Evolutionary conservation across 92 coral and sea anemone genomes (phyloP), one percentile per base, ranked within the genome.

Genomic region (Palythoa heliodiscus): DNA sequence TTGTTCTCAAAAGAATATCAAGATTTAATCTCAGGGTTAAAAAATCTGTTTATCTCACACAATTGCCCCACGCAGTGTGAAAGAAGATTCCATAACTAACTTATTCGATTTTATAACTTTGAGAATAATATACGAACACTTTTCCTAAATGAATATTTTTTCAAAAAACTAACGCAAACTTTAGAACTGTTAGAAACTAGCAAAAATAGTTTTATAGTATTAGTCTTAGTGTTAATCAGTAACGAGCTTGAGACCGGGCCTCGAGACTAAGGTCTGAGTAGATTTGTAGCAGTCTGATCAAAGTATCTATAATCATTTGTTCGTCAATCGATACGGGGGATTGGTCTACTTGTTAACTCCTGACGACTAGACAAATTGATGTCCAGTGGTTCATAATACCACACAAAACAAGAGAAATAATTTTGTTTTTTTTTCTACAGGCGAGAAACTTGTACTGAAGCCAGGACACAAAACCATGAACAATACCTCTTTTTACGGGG

Each of bases 31-130:
- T 66, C 16, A 24, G 70, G 60, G 66, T 63, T 23, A 6, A 12
- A 67, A 66, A 67, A 80, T 70, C 47, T 80, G 84, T 70, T 80
- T 80, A 80, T 80, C 74, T 80, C 22, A n/a, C 43, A 38, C 10
- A 11, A 16, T 16, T 48, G 55, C 39, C 73, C 40, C 73, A 78
- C 83, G 12, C 83, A 23, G 57, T 7, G 84, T n/a, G 39, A 5
- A 11, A 39, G 37, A 5, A 22, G 25, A 78, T n/a, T 9, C 4
- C 0, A 20, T 19, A 38, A 57, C 12, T 35, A 39, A 8, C 20
- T 7, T 8, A 75, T 22, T 40, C 15, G 8, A 11, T 43, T 43
- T 43, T 43, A 43, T 43, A 43, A 43, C 50, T 43, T 43, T 24
- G 13, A 25, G 3, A 25, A 35, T 48, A 52, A 58, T 58, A 37